These are phyloP conservation scores for Pseudomyrmex cubaensis DNA, from an alignment of 1,140 invertebrate species.

Conservation along the genomic window DNA sequence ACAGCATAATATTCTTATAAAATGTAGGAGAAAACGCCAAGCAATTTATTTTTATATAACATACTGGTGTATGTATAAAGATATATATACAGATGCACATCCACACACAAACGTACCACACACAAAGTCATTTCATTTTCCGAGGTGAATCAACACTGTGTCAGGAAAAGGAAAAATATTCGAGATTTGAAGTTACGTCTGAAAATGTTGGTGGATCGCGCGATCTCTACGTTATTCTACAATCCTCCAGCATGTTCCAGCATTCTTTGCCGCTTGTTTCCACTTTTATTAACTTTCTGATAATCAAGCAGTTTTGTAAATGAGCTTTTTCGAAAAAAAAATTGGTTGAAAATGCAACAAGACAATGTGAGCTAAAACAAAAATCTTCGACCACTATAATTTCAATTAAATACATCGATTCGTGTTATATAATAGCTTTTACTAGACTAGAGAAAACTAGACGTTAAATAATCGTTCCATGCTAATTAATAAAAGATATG, in stretches of 20 bases:
- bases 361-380: not conserved
- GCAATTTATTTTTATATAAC: not conserved
- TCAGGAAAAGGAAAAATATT: conserved; percentile 16
- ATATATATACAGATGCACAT: not conserved
- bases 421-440: not conserved
- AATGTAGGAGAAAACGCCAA: not conserved
- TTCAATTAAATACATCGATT: not conserved
- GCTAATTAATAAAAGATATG: conserved; percentile 43
- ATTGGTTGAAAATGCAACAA: conserved; percentile 2
- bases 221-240: not conserved
- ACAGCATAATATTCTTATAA: not conserved
- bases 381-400: not conserved
- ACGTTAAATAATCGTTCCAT: not conserved
- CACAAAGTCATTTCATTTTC: conserved; percentile 9
- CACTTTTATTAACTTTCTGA: conserved; percentile 43
- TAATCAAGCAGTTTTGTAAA: conserved; percentile 35
- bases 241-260: not conserved
- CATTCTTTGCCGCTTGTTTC: conserved; percentile 13
- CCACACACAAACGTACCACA: not conserved
- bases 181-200: conserved; percentile 17
- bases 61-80: not conserved
- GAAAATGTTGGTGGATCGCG: conserved; percentile 2
- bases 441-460: not conserved
- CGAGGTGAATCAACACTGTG: conserved; percentile 7
- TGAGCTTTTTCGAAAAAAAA: not conserved